Evolutionary conservation across 2,888 invertebrate genomes (phyloP).

Genomic region (Spialia ferax): DNA sequence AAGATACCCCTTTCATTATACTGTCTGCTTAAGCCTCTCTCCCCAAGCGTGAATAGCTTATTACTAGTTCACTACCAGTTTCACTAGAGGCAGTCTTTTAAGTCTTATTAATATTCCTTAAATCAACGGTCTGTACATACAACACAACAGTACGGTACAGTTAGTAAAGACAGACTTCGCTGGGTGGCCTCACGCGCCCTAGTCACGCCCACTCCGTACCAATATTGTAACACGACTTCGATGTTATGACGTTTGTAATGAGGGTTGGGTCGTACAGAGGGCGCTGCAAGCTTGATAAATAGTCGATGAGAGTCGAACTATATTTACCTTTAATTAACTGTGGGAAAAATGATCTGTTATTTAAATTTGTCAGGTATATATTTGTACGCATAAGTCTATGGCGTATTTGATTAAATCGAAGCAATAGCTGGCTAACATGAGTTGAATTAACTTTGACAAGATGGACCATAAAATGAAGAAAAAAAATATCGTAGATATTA

Average conservation of each 20-base stretch:
- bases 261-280: constrained; percentile 16
- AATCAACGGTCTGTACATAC: constrained; percentile 3
- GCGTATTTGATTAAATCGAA: no score
- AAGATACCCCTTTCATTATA: neutral
- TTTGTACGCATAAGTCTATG: neutral
- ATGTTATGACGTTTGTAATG: constrained; percentile 41
- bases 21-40: neutral
- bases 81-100: neutral
- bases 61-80: neutral
- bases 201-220: constrained; percentile 38
- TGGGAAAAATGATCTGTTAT: constrained; percentile 17
- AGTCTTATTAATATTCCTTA: constrained; percentile 15
- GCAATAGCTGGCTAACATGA: neutral
- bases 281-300: constrained; percentile 34
- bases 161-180: constrained; percentile 17
- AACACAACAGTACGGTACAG: constrained; percentile 27
- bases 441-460: neutral
- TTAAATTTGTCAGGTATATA: neutral
- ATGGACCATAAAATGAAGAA: no score
- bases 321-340: constrained; percentile 27
- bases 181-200: constrained; percentile 40
- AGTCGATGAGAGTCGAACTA: constrained; percentile 16
- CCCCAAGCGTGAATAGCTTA: neutral
- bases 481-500: neutral
- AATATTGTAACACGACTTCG: constrained; percentile 42